phyloP scores from a whole-genome alignment of 2,888 invertebrate species.

The Nomada ferruginata region DNA sequence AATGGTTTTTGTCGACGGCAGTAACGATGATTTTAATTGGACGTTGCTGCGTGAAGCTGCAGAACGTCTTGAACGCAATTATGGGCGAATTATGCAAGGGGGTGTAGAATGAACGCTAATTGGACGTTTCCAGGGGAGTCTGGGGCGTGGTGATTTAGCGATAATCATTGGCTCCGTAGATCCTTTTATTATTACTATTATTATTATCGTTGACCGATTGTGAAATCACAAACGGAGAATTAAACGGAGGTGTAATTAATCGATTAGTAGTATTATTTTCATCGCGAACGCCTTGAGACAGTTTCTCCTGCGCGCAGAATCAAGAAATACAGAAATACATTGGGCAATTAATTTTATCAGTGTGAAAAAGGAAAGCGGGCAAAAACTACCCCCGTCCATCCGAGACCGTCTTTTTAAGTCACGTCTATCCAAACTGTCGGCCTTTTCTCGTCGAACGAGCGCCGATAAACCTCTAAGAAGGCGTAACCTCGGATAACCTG shows the following conservation, averaged over 20 bases:
- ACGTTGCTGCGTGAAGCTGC: slow-evolving; percentile 8
- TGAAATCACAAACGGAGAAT: neutral
- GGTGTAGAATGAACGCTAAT: slow-evolving; percentile 14
- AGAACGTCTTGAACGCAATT: slow-evolving; percentile 16
- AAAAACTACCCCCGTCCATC: neutral
- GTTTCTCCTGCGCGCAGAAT: too few relatives aligned
- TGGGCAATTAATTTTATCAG: too few relatives aligned
- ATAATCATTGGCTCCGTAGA: neutral
- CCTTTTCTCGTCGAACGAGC: slow-evolving; percentile 16
- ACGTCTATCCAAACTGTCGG: neutral
- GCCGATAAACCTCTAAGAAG: slow-evolving; percentile 20
- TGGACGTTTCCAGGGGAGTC: slow-evolving; percentile 7
- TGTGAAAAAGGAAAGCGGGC: too few relatives aligned
- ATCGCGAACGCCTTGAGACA: too few relatives aligned
- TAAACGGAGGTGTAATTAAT: too few relatives aligned
- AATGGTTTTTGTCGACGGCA: neutral
- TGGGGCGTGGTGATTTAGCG: neutral
- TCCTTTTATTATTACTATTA: neutral
- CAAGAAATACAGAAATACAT: too few relatives aligned
- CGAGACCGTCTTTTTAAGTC: neutral
- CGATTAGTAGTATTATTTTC: too few relatives aligned
- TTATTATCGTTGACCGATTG: neutral
- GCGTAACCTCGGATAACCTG: slow-evolving; percentile 33
- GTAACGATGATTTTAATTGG: slow-evolving; percentile 38
- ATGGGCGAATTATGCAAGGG: slow-evolving; percentile 18